Evolutionary conservation across 2,888 invertebrate genomes (phyloP), one percentile per base, ranked within the genome.

Genomic region (Mactromeris polynyma): DNA sequence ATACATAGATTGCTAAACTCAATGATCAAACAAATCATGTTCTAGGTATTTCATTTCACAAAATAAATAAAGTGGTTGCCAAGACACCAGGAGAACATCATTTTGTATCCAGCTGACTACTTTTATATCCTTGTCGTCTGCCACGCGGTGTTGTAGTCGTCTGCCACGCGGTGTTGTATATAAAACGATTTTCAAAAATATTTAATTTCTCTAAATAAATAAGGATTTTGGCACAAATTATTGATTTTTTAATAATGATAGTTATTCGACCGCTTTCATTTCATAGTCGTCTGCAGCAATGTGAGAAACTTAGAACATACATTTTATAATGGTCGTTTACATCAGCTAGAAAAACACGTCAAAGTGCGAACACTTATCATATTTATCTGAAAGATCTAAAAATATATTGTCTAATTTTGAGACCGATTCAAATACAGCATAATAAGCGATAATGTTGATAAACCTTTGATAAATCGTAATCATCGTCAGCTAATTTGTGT

Each of bases 341-440:
- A 51, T 51, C 51, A 51, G 19, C 51, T 17, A 51, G 17, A 51
- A n/a, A 42, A 51, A 51, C 51, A n/a, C 58, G 7, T 6, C 58
- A 64, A 26, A 21, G 58, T 64, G 58, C n/a, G 58, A 64, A 64
- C 26, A 58, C 6, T 64, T 64, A 19, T 17, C 19, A 73, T 19
- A 73, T 0, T 73, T 73, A 73, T 73, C 73, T 33, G 14, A 73
- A 73, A 36, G 2, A 73, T 73, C 17, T 73, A 1, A 73, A 58
- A 73, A 73, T 73, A 73, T 33, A 36, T 73, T 73, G 73, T 73
- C 33, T 73, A 11, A 33, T 9, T 73, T 33, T 73, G 73, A 73
- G 73, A 73, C 36, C 33, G 36, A 36, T 33, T 73, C 73, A 73
- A 73, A 73, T 73, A 33, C 73, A 73, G 36, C 73, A 73, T 73